Conservation (phyloP, 2,113 vertebrate genomes). For the Cepphus grylle region DNA sequence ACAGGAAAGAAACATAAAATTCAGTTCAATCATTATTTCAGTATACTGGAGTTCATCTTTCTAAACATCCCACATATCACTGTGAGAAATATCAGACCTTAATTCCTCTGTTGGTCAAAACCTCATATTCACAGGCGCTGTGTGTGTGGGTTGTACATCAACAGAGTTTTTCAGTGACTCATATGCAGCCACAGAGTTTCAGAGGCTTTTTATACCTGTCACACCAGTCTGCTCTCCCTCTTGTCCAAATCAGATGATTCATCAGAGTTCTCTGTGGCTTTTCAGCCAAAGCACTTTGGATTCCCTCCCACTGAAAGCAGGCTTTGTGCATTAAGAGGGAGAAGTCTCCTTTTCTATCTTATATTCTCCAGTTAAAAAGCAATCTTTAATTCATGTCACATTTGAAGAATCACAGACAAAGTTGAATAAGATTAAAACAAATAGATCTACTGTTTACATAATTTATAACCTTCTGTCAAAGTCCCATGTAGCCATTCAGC, state of each 20-base stretch:
- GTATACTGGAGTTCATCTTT: not conserved
- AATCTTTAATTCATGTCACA: not conserved
- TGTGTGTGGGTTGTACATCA: not conserved
- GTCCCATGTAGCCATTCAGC: not conserved
- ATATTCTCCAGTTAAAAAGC: not conserved
- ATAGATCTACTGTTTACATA: not conserved
- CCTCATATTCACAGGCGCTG: not conserved
- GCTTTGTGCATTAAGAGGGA: not conserved
- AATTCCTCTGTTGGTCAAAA: not conserved
- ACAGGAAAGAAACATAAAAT: not conserved
- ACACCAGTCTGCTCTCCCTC: not conserved
- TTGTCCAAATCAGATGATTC: not conserved
- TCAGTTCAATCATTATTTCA: not conserved
- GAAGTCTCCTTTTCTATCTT: not conserved
- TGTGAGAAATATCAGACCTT: not conserved
- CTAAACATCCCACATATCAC: not conserved
- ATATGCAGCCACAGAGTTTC: not conserved
- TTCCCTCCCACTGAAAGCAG: not conserved
- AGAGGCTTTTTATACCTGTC: not conserved
- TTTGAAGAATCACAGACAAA: not conserved
- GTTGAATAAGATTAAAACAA: not conserved
- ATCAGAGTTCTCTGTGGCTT: not conserved
- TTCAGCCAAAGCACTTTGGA: not conserved
- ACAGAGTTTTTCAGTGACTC: not conserved
- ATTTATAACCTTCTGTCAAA: not conserved